These are phyloP conservation scores for Cancer borealis DNA, from an alignment of 2,888 invertebrate genomes.

Conservation along the genomic window DNA sequence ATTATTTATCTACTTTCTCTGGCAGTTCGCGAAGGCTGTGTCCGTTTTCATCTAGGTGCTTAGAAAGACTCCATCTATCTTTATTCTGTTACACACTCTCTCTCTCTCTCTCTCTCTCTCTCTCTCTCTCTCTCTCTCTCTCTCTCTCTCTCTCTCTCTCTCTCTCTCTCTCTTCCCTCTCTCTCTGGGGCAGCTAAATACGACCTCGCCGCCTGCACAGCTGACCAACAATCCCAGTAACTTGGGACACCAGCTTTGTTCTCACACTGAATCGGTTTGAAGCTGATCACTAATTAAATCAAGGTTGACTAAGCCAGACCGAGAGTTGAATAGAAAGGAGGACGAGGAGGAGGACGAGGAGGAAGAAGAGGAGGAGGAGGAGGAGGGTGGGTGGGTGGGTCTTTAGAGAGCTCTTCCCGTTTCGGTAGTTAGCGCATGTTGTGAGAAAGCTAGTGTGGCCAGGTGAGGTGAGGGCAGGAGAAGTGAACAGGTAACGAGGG, in stretches of 20 bases:
- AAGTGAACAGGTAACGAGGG: not conserved
- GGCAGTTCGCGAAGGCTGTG: conserved; percentile 7
- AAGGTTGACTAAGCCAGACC: not conserved
- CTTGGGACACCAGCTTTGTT: no score
- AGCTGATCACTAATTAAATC: conserved; percentile 11
- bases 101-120: conserved; percentile 32
- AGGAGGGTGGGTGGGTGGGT: not conserved
- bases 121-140: conserved; percentile 32
- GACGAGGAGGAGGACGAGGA: not conserved
- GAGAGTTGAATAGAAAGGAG: not conserved
- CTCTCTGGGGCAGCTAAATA: no score
- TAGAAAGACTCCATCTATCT: not conserved
- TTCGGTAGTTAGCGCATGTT: not conserved
- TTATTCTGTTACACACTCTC: not conserved
- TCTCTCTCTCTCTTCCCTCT: not conserved
- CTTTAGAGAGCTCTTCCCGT: not conserved
- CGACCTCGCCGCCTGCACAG: no score
- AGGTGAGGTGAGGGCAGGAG: not conserved
- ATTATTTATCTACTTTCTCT: not conserved
- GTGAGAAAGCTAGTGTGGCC: not conserved
- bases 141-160: conserved; percentile 32
- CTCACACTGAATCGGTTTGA: not conserved
- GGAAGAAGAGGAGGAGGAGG: not conserved
- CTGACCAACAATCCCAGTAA: no score
- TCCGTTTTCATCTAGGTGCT: not conserved